Percentiles rank a stretch among this genome's conserved stretches.
Conservation (phyloP, 1,140 invertebrate genomes). For the Coelopa frigida region DNA sequence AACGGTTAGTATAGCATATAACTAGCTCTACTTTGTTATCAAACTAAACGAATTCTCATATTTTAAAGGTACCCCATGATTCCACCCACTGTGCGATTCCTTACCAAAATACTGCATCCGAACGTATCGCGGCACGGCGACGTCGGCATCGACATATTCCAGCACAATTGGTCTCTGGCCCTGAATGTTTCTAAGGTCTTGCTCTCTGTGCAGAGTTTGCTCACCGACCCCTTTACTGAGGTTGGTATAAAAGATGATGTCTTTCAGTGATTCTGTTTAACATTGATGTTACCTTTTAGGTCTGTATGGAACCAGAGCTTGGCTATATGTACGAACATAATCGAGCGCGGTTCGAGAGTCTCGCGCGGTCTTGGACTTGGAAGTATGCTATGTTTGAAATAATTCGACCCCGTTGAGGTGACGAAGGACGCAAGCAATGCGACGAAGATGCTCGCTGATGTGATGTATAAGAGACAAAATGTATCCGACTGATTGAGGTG, state of each 20-base stretch:
- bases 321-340: slow-evolving; percentile 75
- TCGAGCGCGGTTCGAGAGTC: slow-evolving; percentile 66
- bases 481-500: no score
- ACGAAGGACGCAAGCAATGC: no score
- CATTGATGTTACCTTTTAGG: slow-evolving; percentile 44
- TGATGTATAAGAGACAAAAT: no score
- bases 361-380: slow-evolving; percentile 85
- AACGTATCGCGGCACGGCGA: slow-evolving; percentile 94
- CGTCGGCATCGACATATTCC: slow-evolving; percentile 90
- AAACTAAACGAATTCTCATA: slow-evolving; percentile 8
- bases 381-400: slow-evolving; percentile 88
- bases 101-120: slow-evolving; percentile 89
- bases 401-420: slow-evolving; percentile 45
- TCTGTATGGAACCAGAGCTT: slow-evolving; percentile 86
- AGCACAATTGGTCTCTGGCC: slow-evolving; percentile 92
- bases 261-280: not conserved
- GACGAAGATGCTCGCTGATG: no score
- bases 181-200: slow-evolving; percentile 86
- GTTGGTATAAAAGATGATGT: slow-evolving; percentile 39
- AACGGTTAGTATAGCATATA: slow-evolving; percentile 18
- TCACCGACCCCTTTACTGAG: slow-evolving; percentile 86
- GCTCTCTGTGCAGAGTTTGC: slow-evolving; percentile 81
- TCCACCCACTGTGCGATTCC: slow-evolving; percentile 80
- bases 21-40: not conserved
- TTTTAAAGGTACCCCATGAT: slow-evolving; percentile 77